Conservation (phyloP, 2,888 invertebrate genomes). For the Odontomyia ornata region DNA sequence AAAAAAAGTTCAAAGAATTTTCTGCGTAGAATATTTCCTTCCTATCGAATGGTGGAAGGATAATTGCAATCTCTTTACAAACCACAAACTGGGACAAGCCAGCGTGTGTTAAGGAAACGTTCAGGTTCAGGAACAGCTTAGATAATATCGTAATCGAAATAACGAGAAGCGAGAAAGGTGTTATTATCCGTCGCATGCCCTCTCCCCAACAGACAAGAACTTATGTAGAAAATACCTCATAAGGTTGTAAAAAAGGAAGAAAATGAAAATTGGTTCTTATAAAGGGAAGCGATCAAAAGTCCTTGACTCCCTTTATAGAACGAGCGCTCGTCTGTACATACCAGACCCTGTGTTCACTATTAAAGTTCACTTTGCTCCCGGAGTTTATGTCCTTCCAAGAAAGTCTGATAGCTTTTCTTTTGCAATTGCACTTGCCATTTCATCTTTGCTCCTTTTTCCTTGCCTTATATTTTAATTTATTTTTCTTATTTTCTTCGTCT, state of each 20-base stretch:
- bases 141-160: neutral
- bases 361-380: neutral
- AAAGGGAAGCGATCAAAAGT: neutral
- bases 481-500: neutral
- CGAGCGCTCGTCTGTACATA: neutral
- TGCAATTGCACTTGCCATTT: neutral
- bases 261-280: too few species aligned
- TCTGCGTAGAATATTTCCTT: neutral
- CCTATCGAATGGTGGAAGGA: neutral
- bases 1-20: neutral
- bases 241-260: neutral
- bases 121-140: neutral
- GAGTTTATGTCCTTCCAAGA: neutral
- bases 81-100: neutral
- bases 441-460: too few species aligned
- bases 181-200: neutral
- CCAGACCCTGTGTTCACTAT: neutral
- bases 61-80: conserved; percentile 9
- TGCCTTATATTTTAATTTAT: too few species aligned
- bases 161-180: neutral
- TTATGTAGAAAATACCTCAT: neutral
- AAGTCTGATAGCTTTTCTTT: conserved; percentile 7
- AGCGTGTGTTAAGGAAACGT: too few species aligned
- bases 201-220: neutral
- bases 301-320: neutral